Evolutionary conservation across 2,113 vertebrate genomes (phyloP).

Genomic region (Toxotes jaculatrix): DNA sequence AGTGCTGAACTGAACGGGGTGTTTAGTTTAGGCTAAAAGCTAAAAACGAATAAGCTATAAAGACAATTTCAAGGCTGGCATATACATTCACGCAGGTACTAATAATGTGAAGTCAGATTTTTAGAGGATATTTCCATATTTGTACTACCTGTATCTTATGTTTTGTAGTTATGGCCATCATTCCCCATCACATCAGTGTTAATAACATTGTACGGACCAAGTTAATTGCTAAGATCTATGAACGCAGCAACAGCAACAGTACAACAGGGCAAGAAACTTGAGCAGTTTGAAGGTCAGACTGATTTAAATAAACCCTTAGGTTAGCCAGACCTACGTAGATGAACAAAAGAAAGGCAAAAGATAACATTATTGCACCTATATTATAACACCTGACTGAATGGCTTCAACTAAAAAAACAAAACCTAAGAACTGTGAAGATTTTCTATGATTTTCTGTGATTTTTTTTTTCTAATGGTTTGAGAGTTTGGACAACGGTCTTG

Average conservation of each 20-base stretch:
- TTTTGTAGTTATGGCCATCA: not conserved
- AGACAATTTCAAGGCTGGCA: not conserved
- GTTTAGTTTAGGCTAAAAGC: not conserved
- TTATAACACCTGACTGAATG: not conserved
- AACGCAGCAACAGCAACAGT: not conserved
- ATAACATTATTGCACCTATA: too few relatives aligned
- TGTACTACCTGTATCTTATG: not conserved
- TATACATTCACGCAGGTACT: not conserved
- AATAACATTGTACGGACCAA: not conserved
- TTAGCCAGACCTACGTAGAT: not conserved
- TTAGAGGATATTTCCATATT: not conserved
- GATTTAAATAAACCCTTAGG: not conserved
- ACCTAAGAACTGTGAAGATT: not conserved
- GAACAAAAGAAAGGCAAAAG: not conserved
- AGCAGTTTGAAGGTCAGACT: not conserved
- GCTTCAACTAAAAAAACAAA: not conserved
- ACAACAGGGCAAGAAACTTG: not conserved
- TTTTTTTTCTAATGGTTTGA: too few relatives aligned
- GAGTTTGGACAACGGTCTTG: not conserved
- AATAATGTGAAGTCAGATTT: not conserved
- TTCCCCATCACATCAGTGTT: not conserved
- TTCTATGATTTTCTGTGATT: too few relatives aligned
- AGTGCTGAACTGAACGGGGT: not conserved
- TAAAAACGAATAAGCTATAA: not conserved
- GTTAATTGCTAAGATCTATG: not conserved